Percentiles rank a stretch among this genome's conserved stretches.
Evolutionary conservation across 2,888 invertebrate species (phyloP).

Genomic region (Clitarchus hookeri): DNA sequence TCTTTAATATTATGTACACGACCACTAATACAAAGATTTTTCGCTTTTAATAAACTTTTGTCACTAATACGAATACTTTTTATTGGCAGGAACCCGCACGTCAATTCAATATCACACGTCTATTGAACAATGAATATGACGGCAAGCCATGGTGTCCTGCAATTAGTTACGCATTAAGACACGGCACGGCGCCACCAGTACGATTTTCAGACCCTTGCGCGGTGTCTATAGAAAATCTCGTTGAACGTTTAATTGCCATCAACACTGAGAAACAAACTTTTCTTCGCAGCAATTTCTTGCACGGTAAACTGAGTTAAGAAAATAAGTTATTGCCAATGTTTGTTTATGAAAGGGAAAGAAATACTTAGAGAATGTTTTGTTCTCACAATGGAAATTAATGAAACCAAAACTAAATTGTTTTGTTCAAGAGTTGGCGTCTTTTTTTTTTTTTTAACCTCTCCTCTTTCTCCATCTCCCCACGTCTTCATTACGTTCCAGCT

Average conservation of each 20-base stretch:
- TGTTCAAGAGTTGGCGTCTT: neutral
- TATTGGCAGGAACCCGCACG: too few species aligned
- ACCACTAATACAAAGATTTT: too few species aligned
- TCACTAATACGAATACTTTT: too few species aligned
- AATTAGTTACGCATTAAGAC: too few species aligned
- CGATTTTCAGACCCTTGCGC: too few species aligned
- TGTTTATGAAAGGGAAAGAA: neutral
- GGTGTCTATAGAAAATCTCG: neutral
- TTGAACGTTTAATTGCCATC: neutral
- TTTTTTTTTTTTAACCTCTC: neutral
- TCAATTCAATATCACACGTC: too few species aligned
- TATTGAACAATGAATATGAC: too few species aligned
- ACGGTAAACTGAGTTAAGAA: neutral
- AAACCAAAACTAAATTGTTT: slow-evolving; percentile 1
- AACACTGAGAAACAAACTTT: neutral
- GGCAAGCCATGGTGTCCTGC: too few species aligned
- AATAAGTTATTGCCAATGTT: neutral
- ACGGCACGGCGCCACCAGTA: too few species aligned
- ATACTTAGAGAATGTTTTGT: neutral
- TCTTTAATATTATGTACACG: too few species aligned
- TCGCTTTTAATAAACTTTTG: too few species aligned
- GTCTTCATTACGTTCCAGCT: neutral
- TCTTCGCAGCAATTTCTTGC: neutral
- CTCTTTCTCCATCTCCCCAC: neutral
- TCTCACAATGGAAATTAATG: neutral